Evolutionary conservation across 2,113 vertebrate genomes (phyloP).

Genomic region (Megalops atlanticus): DNA sequence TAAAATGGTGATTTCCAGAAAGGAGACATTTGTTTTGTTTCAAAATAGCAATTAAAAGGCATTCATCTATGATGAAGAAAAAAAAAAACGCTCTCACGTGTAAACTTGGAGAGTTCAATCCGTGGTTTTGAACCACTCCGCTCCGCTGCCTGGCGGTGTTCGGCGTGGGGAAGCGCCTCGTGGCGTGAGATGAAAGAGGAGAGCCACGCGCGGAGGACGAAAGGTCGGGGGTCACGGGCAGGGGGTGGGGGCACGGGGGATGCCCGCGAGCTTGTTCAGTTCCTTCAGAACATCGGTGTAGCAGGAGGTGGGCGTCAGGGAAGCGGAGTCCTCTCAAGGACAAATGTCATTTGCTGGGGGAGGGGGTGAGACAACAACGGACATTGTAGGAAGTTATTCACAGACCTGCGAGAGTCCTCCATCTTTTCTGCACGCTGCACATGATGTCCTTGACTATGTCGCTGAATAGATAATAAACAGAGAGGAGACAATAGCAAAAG

Average conservation of each 20-base stretch:
- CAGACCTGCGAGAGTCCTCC: background rate
- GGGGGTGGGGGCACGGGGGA: no score
- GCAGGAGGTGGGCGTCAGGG: background rate
- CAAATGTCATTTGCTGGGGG: background rate
- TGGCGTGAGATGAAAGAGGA: constrained; percentile 5
- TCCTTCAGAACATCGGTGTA: background rate
- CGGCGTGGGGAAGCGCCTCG: background rate
- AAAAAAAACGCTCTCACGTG: background rate
- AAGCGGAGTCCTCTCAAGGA: constrained; percentile 2
- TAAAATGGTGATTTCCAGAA: background rate
- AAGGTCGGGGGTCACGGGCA: background rate
- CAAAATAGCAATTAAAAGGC: background rate
- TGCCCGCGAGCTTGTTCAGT: background rate
- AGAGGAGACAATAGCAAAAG: no score
- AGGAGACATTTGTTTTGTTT: background rate
- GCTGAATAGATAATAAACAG: background rate
- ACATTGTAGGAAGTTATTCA: background rate
- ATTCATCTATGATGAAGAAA: background rate
- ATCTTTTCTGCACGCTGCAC: background rate
- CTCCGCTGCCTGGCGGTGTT: background rate
- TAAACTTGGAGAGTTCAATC: background rate
- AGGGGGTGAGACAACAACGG: background rate
- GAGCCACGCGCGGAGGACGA: background rate
- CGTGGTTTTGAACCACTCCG: background rate
- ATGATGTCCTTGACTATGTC: background rate